Percentiles rank a stretch among this genome's conserved stretches.
These are phyloP conservation scores for Aphis gossypii DNA, from an alignment of 1,140 invertebrate species.

Conservation along the genomic window DNA sequence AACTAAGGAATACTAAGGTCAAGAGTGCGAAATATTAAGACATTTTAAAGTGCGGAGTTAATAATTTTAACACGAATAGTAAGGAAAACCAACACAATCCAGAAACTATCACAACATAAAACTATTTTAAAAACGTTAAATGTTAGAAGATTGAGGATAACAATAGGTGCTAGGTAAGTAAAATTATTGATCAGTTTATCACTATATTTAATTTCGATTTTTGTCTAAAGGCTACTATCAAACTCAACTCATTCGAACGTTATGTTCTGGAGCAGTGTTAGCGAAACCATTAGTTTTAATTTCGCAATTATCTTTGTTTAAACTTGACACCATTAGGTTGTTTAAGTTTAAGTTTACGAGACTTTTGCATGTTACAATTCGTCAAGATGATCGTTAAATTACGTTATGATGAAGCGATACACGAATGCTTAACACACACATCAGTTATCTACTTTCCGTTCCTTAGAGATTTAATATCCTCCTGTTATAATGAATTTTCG, in stretches of 20 bases:
- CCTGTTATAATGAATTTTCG: not conserved
- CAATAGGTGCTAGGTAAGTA: no score
- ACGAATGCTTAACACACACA: not conserved
- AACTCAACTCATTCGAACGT: no score
- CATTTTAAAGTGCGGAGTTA: not conserved
- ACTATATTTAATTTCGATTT: not conserved
- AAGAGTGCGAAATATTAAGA: not conserved
- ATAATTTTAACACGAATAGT: not conserved
- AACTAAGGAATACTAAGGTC: not conserved
- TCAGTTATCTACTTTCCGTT: not conserved
- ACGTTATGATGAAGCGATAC: not conserved
- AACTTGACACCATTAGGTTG: not conserved
- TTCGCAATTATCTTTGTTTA: not conserved
- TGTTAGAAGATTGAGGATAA: no score
- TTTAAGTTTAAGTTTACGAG: not conserved
- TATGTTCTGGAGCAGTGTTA: constrained; percentile 12
- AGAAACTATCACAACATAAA: no score
- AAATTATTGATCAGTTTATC: not conserved
- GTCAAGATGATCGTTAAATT: not conserved
- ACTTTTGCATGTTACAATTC: not conserved
- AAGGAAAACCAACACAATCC: not conserved
- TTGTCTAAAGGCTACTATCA: not conserved
- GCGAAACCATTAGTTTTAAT: constrained; percentile 22
- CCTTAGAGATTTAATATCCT: not conserved
- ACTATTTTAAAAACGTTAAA: no score